A percentile compares a stretch with the other conserved stretches of the same genome.
Conservation (phyloP, 2,888 invertebrate genomes). For the Fabriciana adippe region DNA sequence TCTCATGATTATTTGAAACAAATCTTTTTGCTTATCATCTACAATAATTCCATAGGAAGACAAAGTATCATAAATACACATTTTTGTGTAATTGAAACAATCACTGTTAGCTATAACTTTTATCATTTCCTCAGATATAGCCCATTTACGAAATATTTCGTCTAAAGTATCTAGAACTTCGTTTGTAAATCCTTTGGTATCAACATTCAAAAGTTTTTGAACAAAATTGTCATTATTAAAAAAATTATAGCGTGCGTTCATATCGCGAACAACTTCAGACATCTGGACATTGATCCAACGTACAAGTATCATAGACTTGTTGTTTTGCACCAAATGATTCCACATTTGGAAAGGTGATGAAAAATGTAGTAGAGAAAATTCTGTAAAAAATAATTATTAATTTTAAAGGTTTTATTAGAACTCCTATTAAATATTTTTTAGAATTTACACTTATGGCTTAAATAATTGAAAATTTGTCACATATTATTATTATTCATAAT, state of each 20-base stretch:
- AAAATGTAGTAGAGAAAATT: slow-evolving; percentile 76
- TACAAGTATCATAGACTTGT: slow-evolving; percentile 82
- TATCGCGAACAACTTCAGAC: slow-evolving; percentile 74
- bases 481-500: too few species aligned
- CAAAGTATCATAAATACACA: slow-evolving; percentile 83
- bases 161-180: slow-evolving; percentile 71
- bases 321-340: slow-evolving; percentile 82
- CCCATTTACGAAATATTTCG: slow-evolving; percentile 78
- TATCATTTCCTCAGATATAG: slow-evolving; percentile 83
- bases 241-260: slow-evolving; percentile 73
- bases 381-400: slow-evolving; percentile 53
- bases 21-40: slow-evolving; percentile 79
- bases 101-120: slow-evolving; percentile 70
- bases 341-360: slow-evolving; percentile 81
- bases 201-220: slow-evolving; percentile 68
- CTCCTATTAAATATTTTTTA: not conserved
- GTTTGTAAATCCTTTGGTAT: slow-evolving; percentile 66
- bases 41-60: slow-evolving; percentile 85
- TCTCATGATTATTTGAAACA: slow-evolving; percentile 82
- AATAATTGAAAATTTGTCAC: too few species aligned
- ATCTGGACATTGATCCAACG: slow-evolving; percentile 84
- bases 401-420: not conserved
- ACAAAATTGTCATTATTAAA: slow-evolving; percentile 73
- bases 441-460: too few species aligned
- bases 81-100: slow-evolving; percentile 76